Evolutionary conservation across 2,888 invertebrate species (phyloP), one percentile per base, ranked within the genome.

Genomic region (Lasioglossum calceatum): DNA sequence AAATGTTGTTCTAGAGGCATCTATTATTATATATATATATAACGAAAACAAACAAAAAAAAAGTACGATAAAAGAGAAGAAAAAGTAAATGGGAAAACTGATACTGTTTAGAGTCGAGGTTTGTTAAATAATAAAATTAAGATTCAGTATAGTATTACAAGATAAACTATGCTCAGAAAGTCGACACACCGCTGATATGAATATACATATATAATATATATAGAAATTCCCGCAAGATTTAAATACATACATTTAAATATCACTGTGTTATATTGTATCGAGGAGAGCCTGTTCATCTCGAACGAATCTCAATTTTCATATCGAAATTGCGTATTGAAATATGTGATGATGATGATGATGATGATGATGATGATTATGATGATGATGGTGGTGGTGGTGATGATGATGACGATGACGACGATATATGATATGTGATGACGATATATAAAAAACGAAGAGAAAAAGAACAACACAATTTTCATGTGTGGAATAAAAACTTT

Each of bases 111-210:
- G 78, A 77, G 72, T 86, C 39, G 76, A 78, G 71, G 83, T 83
- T 83, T 87, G 81, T 87, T 83, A 83, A 87, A 81, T 86, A 86
- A 73, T 67, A 87, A 83, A 87, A 70, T 83, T 86, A 81, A 83
- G 79, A 54, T 85, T 77, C 79, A 79, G 58, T 75, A 86, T 64
- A 64, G 71, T 75, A 82, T 72, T 72, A 79, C 54, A 50, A 85
- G 72, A 78, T 77, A 86, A 75, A 81, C 54, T 84, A 76, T 85
- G 85, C 77, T 84, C 85, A 78, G 71, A 80, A 77, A 81, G 81
- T 83, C 75, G 39, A 71, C 64, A 78, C 54, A 76, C 27, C 77
- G 75, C 77, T 85, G 54, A 70, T 39, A 70, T 67, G 23, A 23
- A 36, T 67, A 67, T 67, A 67, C 8, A 23, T 67, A 67, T 10